Evolutionary conservation across 2,113 vertebrate genomes (phyloP).

Genomic region (Festucalex cinctus): DNA sequence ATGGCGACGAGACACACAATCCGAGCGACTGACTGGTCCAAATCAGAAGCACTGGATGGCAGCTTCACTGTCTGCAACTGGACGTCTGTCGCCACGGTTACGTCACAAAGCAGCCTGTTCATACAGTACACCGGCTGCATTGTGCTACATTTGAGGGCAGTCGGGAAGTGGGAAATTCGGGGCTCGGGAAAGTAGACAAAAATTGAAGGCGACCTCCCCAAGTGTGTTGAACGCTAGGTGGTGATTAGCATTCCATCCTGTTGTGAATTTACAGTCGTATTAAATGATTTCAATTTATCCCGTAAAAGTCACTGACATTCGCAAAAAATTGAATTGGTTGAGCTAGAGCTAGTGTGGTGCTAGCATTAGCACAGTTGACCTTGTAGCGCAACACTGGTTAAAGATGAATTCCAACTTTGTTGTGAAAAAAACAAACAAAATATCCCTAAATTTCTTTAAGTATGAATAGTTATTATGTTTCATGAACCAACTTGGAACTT

Average conservation of each 20-base stretch:
- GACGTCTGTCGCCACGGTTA: not conserved
- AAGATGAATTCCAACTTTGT: too few relatives aligned
- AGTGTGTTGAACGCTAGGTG: not conserved
- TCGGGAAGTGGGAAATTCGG: not conserved
- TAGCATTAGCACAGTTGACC: too few relatives aligned
- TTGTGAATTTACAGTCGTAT: too few relatives aligned
- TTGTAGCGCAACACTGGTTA: too few relatives aligned
- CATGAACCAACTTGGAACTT: too few relatives aligned
- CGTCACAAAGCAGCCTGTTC: not conserved
- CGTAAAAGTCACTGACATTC: not conserved
- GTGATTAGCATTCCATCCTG: not conserved
- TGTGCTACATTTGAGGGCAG: not conserved
- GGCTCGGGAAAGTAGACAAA: too few relatives aligned
- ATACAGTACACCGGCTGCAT: not conserved
- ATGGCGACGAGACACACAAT: not conserved
- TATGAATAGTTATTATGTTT: too few relatives aligned
- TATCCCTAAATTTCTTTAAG: too few relatives aligned
- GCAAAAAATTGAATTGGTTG: too few relatives aligned
- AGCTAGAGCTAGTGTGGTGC: too few relatives aligned
- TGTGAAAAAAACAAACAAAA: too few relatives aligned
- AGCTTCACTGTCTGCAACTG: not conserved
- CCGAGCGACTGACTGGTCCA: not conserved
- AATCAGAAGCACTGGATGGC: not conserved
- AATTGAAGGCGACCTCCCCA: too few relatives aligned
- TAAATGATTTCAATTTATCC: not conserved